Percentiles rank a stretch among this genome's conserved stretches.
Evolutionary conservation across 2,797 vertebrate species (phyloP).

Genomic region (Hylomyscus alleni): DNA sequence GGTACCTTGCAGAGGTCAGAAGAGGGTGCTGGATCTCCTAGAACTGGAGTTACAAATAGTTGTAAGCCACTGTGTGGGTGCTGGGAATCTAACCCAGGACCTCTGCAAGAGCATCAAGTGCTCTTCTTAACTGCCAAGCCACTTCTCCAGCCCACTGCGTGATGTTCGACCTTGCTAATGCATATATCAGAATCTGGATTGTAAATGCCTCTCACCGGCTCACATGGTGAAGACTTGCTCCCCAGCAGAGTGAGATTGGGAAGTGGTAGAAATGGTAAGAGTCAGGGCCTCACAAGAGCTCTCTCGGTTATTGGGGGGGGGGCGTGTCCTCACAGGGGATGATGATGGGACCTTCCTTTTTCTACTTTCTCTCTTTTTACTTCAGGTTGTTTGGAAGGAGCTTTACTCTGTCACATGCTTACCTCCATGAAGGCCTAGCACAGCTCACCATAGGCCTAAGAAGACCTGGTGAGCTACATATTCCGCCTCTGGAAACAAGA

Average conservation of each 20-base stretch:
- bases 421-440: too few relatives aligned
- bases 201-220: too few relatives aligned
- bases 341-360: not conserved
- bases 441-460: not conserved
- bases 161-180: not conserved
- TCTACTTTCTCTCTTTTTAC: not conserved
- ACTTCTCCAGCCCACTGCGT: not conserved
- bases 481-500: not conserved
- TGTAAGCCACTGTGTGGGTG: not conserved
- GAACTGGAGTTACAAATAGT: not conserved
- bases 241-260: not conserved
- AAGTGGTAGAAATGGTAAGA: not conserved
- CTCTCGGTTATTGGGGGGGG: not conserved
- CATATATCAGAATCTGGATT: not conserved
- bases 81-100: not conserved
- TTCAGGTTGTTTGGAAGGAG: not conserved
- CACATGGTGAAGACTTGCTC: not conserved
- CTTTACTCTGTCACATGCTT: not conserved
- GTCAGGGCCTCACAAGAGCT: too few relatives aligned
- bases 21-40: not conserved
- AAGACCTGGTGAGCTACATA: not conserved
- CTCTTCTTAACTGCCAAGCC: too few relatives aligned
- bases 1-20: not conserved
- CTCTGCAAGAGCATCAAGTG: not conserved
- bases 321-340: not conserved